These are phyloP conservation scores for Pseudobourletiella spinata DNA, from an alignment of 1,140 invertebrate species.

Conservation along the genomic window DNA sequence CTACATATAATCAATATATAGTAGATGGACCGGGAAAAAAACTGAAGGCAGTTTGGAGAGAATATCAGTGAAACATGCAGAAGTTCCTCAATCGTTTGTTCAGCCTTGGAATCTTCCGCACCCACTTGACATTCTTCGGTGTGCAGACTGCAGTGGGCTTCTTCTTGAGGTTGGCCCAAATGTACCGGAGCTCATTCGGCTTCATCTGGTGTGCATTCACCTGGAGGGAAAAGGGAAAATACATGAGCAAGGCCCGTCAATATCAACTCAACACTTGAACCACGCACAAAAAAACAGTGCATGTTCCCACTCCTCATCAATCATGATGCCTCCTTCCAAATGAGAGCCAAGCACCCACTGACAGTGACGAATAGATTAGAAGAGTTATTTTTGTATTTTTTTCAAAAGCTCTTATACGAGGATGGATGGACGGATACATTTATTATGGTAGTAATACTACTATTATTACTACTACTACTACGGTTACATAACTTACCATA, in stretches of 20 bases:
- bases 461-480: too few relatives aligned
- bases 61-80: slow-evolving; percentile 20
- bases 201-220: slow-evolving; percentile 33
- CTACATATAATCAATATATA: too few relatives aligned
- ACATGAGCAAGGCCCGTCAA: too few relatives aligned
- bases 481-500: too few relatives aligned
- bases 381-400: too few relatives aligned
- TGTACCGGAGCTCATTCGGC: slow-evolving; percentile 22
- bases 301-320: background rate
- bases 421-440: too few relatives aligned
- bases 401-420: too few relatives aligned
- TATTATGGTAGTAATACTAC: too few relatives aligned
- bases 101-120: slow-evolving; percentile 18
- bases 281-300: background rate
- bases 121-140: slow-evolving; percentile 19
- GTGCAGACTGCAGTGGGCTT: slow-evolving; percentile 12
- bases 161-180: slow-evolving; percentile 26
- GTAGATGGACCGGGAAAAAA: too few relatives aligned
- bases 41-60: too few relatives aligned
- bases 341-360: background rate
- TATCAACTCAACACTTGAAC: background rate
- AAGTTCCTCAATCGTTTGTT: slow-evolving; percentile 27
- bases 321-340: background rate
- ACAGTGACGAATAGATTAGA: background rate
- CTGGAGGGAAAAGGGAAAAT: slow-evolving; percentile 20